Percentiles rank a stretch among this genome's conserved stretches.
Evolutionary conservation across 2,888 invertebrate genomes (phyloP).

Genomic region (Augiades crinisus): DNA sequence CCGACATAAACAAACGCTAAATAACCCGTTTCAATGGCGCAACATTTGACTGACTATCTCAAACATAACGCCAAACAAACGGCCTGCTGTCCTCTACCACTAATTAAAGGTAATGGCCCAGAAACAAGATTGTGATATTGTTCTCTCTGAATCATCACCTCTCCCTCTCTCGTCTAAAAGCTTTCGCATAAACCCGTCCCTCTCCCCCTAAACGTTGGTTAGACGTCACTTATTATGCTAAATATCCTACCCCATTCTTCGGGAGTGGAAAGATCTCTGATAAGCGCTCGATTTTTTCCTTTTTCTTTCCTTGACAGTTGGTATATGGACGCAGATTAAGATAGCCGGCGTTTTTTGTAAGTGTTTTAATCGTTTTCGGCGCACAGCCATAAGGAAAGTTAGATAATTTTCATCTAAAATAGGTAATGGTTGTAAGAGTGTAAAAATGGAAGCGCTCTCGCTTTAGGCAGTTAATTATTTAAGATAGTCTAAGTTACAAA

Average conservation of each 20-base stretch:
- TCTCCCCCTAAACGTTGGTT: slow-evolving; percentile 66
- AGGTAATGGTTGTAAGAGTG: too few relatives aligned
- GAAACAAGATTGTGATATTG: slow-evolving; percentile 83
- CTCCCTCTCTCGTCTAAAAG: slow-evolving; percentile 39
- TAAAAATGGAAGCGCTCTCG: too few relatives aligned
- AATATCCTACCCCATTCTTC: slow-evolving; percentile 74
- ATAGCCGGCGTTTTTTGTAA: slow-evolving; percentile 57
- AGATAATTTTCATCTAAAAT: slow-evolving; percentile 13
- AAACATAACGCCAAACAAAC: slow-evolving; percentile 62
- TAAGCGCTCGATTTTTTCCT: slow-evolving; percentile 57
- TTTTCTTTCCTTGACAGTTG: slow-evolving; percentile 72
- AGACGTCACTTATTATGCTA: slow-evolving; percentile 81
- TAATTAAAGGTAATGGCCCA: slow-evolving; percentile 81
- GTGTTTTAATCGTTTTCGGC: slow-evolving; percentile 63
- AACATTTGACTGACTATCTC: slow-evolving; percentile 61
- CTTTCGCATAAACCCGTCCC: slow-evolving; percentile 39
- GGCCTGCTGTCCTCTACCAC: slow-evolving; percentile 70
- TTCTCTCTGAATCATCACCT: slow-evolving; percentile 57
- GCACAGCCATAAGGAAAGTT: slow-evolving; percentile 24
- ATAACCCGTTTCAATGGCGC: slow-evolving; percentile 35
- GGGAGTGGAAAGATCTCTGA: slow-evolving; percentile 58
- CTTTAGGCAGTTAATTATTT: too few relatives aligned
- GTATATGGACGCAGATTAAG: slow-evolving; percentile 79
- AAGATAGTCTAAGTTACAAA: too few relatives aligned
- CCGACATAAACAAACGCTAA: slow-evolving; percentile 28